Base-by-base conservation (phyloP, 2,888 invertebrate species). In the Drosophila sordidapex region DNA sequence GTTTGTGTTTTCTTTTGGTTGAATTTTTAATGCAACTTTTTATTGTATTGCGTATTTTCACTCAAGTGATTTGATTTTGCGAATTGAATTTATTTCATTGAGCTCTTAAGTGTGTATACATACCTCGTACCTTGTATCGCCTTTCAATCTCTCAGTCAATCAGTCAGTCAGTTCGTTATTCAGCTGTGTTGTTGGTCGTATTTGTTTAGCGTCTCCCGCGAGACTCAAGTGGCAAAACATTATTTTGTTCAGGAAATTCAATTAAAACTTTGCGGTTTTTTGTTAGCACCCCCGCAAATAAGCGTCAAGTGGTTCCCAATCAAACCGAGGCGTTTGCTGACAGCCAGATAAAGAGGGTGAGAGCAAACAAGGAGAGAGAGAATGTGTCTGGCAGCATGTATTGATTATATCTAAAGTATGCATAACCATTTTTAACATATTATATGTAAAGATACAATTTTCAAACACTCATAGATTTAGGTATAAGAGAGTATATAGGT, bases 191-290 rank as follows among this genome's bases (percentile, higher is more conserved):
- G 58, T 53, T 70, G 72, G 75, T 70, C 54, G 76, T 87, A 80
- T 86, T 87, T 87, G 88, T 82, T 85, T 83, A 88, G 88, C 86
- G 83, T 83, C 87, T 74, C 84, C 89, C 89, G 82, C 89, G 88
- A 86, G 88, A 82, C 71, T 86, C 84, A 84, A 86, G 89, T 88
- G 86, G 76, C 87, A 86, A 88, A 86, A 89, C 89, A 86, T 86
- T 88, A 87, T 85, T 88, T 88, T 81, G 86, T 87, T 79, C 87
- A 84, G 89, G 76, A 88, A 88, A 88, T 89, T 86, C 87, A 86
- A 86, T 86, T 86, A 86, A 86, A 86, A 86, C 87, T 86, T 86
- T 87, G 89, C 86, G 86, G 86, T 86, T 87, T 87, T 83, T 80
- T 83, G 72, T 73, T 70, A 57, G 56, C 74, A 70, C 62, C 54